Conservation (phyloP, 1,140 invertebrate species). For the Drosophila nikananu region DNA sequence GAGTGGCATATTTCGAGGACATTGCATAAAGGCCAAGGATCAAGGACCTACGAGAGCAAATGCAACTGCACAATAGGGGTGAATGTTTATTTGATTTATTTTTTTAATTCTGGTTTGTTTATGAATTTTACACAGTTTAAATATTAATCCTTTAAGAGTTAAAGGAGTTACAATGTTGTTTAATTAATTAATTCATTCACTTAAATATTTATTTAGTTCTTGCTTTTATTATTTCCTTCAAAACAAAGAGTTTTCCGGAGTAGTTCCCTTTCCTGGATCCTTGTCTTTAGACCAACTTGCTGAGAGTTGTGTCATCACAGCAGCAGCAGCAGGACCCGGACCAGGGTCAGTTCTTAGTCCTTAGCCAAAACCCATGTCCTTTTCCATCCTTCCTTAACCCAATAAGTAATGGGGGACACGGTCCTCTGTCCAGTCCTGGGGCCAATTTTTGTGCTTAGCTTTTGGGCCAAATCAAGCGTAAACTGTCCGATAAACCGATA, state of each 20-base stretch:
- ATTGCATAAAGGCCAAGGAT: conserved; percentile 26
- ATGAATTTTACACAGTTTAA: not conserved
- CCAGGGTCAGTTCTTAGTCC: not conserved
- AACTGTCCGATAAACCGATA: conserved; percentile 78
- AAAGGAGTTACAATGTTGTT: not conserved
- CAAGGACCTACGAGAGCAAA: conserved; percentile 2
- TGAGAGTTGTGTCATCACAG: conserved; percentile 24
- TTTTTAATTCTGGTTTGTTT: accelerated
- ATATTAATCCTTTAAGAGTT: too few relatives aligned
- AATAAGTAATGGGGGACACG: conserved; percentile 51
- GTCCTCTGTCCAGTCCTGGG: conserved; percentile 5
- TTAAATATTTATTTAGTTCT: not conserved
- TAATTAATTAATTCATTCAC: not conserved
- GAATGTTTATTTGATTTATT: not conserved
- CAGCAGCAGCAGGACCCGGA: too few relatives aligned
- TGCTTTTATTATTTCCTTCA: not conserved
- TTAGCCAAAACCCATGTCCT: not conserved
- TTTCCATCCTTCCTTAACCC: conserved; percentile 2
- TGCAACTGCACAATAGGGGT: not conserved
- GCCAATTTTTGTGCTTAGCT: conserved; percentile 39
- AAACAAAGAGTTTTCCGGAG: accelerated
- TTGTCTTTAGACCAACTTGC: not conserved
- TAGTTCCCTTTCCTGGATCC: not conserved
- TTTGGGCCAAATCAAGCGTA: conserved; percentile 73
- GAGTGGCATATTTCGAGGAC: conserved; percentile 25